Base-by-base conservation (phyloP, 2,113 vertebrate species). In the Odocoileus virginianus region DNA sequence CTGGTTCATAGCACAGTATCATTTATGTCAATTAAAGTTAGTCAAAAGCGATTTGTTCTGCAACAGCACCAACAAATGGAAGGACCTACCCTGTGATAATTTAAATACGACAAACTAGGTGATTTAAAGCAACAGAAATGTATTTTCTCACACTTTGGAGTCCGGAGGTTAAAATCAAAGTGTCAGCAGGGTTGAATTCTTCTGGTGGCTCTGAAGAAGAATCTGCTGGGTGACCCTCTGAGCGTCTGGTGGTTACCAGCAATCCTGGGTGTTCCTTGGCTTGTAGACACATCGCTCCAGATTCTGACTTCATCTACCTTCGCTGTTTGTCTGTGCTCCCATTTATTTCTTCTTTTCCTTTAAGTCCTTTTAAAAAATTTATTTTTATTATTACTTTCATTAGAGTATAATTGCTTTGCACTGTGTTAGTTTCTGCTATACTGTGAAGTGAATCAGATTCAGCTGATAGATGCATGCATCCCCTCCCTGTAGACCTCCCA, bases 371-470 rank as follows among this genome's bases (percentile, higher is more conserved):
- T 23, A 0, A 71, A 71, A 36, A 25, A 3, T 43, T 25, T 74
- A 2, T 25, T 43, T 43, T 7, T 74, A 13, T 13, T 43, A 12
- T 43, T 25, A 7, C 36, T 25, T 43, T 43, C 23, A 25, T 3
- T 74, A 36, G 36, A 25, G 6, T 27, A 74, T 74, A 25, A 10
- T 43, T 74, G 36, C 71, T 74, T 74, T 14, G 25, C 71, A 43
- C 0, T 43, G 7, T 14, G 36, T 40, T 25, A 13, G 15, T 14
- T 7, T 43, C 36, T 43, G 71, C 71, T 25, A 0, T 25, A 25
- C 11, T 6, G 1, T 2, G 71, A 27, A 43, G 12, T 14, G 21
- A 40, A 7, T 27, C 71, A 27, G 11, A 25, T 25, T 74, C 36
- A 13, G 71, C 71, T 74, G 71, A 74, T 43, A 7, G 14, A 43